Base-by-base conservation (phyloP, 1,140 invertebrate species). In the Pteromalus puparum region DNA sequence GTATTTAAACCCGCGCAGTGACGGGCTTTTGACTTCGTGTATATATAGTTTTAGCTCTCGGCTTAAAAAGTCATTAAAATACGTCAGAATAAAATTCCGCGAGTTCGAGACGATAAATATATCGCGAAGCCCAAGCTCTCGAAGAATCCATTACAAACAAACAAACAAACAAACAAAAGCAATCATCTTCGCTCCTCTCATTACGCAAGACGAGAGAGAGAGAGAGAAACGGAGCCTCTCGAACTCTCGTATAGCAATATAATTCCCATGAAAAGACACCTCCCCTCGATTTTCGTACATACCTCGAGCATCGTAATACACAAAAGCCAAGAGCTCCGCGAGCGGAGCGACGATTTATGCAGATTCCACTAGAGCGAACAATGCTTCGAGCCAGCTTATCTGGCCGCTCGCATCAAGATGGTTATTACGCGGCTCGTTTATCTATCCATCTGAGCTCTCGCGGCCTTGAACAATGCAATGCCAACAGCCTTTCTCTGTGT, bases 401-500 rank as follows among this genome's bases (percentile, higher is more conserved):
- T 61, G 53, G 21, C 21, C 53, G 21, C 53, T 61, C 53, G 53
- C 53, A 61, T 61, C 53, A 61, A n/a, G 53, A 61, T 61, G 53
- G 4, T 61, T 61, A 61, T 61, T 61, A 61, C 53, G 53, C 53
- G 28, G 12, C 68, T 70, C 68, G 68, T 70, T 26, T 26, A 65
- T 28, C 26, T 15, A 70, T 30, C 68, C 53, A 61, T 61, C 53
- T 61, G 15, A 21, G 6, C 46, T 15, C 2, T 48, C 6, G 53
- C 68, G 68, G 68, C 68, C 68, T 70, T 70, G 68, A 70, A 30
- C 68, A 30, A 70, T 70, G 68, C 68, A 70, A 70, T 70, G 68
- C 68, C 68, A 70, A 70, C 24, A 26, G 68, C 28, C 68, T 70
- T 30, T 70, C 68, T 30, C 72, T 12, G 68, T 5, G 30, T 34